phyloP scores from a whole-genome alignment of 2,113 vertebrate genomes.

The Brachypodius melanocephalos region DNA sequence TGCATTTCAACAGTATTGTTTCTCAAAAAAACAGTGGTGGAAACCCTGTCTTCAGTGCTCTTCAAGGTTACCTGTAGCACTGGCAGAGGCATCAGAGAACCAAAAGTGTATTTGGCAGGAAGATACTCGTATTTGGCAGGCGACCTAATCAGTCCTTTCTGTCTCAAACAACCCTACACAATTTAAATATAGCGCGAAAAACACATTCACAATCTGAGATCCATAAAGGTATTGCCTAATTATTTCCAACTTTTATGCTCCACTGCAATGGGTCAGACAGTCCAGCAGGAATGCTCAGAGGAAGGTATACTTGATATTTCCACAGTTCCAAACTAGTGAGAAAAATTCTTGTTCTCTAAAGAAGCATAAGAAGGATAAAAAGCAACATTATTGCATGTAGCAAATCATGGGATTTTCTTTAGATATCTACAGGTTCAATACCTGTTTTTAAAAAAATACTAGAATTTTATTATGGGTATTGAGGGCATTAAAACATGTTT shows the following conservation, averaged over 20 bases:
- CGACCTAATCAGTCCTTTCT: background rate
- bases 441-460: background rate
- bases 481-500: background rate
- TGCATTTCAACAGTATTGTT: background rate
- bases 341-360: background rate
- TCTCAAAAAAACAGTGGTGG: background rate
- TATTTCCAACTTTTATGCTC: background rate
- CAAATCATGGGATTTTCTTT: background rate
- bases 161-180: background rate
- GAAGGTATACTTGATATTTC: background rate
- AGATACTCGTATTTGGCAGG: background rate
- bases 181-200: slow-evolving; percentile 25
- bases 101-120: background rate
- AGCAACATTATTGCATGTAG: background rate
- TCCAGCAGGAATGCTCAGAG: background rate
- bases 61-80: background rate
- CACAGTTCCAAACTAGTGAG: background rate
- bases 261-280: background rate
- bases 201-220: background rate
- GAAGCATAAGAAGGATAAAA: background rate
- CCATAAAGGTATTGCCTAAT: background rate
- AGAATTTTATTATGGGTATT: background rate
- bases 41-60: background rate
- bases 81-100: background rate
- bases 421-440: background rate